These are phyloP conservation scores for Hydrotaea cyrtoneurina DNA, from an alignment of 2,888 invertebrate species.

Conservation along the genomic window DNA sequence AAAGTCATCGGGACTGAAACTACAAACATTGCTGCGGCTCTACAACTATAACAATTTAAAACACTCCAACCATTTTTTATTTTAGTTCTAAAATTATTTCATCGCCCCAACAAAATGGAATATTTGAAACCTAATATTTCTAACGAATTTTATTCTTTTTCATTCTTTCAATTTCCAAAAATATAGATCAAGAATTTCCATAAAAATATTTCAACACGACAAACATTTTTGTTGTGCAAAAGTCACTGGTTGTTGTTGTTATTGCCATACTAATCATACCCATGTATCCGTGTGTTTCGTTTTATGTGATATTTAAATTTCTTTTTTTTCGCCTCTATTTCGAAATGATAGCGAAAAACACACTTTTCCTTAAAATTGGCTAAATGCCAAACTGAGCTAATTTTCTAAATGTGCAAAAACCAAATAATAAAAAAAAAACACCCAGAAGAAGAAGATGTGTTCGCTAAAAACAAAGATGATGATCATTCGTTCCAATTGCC, in stretches of 20 bases:
- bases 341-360: constrained; percentile 1
- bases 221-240: background rate
- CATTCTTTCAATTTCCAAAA: background rate
- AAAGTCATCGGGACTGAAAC: too few species aligned
- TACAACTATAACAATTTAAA: too few species aligned
- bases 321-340: constrained; percentile 1
- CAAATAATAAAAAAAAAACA: background rate
- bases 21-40: too few species aligned
- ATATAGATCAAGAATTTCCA: constrained; percentile 5
- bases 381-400: constrained; percentile 10
- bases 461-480: background rate
- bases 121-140: background rate
- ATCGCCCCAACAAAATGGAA: background rate
- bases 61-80: too few species aligned
- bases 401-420: constrained; percentile 20
- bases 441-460: background rate
- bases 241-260: background rate
- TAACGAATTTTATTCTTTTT: background rate
- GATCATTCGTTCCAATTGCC: constrained; percentile 49
- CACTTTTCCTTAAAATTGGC: constrained; percentile 18
- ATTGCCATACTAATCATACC: background rate
- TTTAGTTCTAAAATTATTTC: background rate
- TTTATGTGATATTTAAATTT: background rate
- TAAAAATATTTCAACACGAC: constrained; percentile 18
- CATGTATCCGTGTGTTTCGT: background rate